Conservation (phyloP, 2,888 invertebrate species). For the Thalpophila matura region DNA sequence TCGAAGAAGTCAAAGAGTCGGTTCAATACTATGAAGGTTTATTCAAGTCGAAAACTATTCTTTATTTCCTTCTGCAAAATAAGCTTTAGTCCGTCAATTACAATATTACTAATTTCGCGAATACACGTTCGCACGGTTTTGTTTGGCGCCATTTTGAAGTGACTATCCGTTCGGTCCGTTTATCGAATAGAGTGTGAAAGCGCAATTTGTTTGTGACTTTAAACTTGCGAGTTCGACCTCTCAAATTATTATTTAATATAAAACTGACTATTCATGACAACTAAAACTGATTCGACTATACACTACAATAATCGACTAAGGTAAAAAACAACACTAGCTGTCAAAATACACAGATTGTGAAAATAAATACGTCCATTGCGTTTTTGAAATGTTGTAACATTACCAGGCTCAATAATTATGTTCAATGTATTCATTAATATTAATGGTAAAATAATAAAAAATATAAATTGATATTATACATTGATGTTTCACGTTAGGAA, state of each 20-base stretch:
- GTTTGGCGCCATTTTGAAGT: too few species aligned
- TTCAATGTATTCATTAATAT: constrained; percentile 48
- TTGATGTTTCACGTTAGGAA: constrained; percentile 52
- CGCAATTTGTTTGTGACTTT: too few species aligned
- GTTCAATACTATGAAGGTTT: too few species aligned
- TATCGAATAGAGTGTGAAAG: too few species aligned
- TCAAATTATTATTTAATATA: constrained; percentile 11
- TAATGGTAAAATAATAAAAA: constrained; percentile 40
- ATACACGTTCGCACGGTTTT: too few species aligned
- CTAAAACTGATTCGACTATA: too few species aligned
- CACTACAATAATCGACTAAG: constrained; percentile 48
- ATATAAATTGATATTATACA: constrained; percentile 53
- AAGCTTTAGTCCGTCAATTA: too few species aligned
- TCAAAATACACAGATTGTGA: constrained; percentile 62
- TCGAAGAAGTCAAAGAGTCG: too few species aligned
- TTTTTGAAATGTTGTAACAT: constrained; percentile 52
- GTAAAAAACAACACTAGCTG: constrained; percentile 34
- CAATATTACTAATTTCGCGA: too few species aligned
- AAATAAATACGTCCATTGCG: constrained; percentile 64
- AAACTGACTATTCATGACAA: constrained; percentile 49
- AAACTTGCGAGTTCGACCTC: constrained; percentile 24
- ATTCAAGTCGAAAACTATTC: too few species aligned
- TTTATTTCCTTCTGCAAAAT: too few species aligned
- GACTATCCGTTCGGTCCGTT: too few species aligned
- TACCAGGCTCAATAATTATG: constrained; percentile 59